Evolutionary conservation across 1,140 invertebrate species (phyloP).

Genomic region (Cephus cinctus): DNA sequence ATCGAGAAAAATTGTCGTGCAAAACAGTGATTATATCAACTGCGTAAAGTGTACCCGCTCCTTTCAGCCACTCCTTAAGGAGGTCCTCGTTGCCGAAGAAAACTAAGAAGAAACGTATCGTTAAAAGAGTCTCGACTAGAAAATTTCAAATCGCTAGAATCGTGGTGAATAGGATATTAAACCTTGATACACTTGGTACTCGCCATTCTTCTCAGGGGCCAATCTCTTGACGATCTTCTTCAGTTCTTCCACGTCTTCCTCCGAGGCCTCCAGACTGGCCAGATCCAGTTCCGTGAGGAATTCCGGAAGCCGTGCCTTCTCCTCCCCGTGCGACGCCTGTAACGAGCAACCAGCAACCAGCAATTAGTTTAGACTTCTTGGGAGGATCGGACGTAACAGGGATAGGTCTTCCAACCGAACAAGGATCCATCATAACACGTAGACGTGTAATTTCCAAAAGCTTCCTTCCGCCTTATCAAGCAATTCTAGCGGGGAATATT

Average conservation of each 20-base stretch:
- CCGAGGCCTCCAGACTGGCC: constrained; percentile 42
- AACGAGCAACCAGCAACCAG: too few species aligned
- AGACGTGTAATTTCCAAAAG: too few species aligned
- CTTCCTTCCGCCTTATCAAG: too few species aligned
- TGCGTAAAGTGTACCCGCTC: constrained; percentile 40
- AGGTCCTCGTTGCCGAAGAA: constrained; percentile 51
- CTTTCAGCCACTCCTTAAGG: constrained; percentile 49
- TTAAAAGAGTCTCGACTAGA: too few species aligned
- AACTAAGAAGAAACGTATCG: constrained; percentile 28
- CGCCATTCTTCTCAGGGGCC: constrained; percentile 53
- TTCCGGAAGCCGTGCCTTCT: constrained; percentile 39
- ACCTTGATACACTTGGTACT: constrained; percentile 54
- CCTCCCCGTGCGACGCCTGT: constrained; percentile 33
- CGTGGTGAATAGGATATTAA: constrained; percentile 34
- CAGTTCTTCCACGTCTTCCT: constrained; percentile 44
- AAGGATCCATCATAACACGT: too few species aligned
- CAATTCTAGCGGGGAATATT: too few species aligned
- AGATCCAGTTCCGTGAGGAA: constrained; percentile 46
- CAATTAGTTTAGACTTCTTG: too few species aligned
- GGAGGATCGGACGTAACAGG: too few species aligned
- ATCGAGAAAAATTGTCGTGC: too few species aligned
- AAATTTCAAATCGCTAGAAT: too few species aligned
- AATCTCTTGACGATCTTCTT: constrained; percentile 49
- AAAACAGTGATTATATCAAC: too few species aligned
- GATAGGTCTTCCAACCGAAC: too few species aligned